A percentile compares a stretch with the other conserved stretches of the same genome.
phyloP scores from a whole-genome alignment of 2,113 vertebrate species.

The Steatornis caripensis region DNA sequence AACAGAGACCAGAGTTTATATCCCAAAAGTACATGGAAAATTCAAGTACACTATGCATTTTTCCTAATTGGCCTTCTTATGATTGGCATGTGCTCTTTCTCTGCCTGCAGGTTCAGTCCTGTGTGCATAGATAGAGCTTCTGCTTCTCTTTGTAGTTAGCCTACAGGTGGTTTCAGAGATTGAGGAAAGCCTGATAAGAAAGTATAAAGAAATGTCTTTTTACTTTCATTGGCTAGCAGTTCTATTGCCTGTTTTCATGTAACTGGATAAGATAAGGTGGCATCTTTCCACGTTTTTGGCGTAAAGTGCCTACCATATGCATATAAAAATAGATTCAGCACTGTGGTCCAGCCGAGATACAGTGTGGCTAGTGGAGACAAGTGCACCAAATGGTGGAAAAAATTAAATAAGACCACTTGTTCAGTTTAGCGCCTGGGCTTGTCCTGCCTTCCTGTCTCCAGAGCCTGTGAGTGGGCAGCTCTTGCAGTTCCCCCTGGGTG shows the following conservation, averaged over 20 bases:
- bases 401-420: background rate
- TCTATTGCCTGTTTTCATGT: background rate
- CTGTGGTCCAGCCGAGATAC: background rate
- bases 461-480: background rate
- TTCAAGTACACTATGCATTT: background rate
- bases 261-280: background rate
- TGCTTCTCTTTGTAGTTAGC: background rate
- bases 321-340: background rate
- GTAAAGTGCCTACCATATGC: background rate
- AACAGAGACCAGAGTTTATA: background rate
- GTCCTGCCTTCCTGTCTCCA: background rate
- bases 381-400: background rate
- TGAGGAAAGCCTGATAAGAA: background rate
- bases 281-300: background rate
- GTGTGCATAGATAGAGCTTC: background rate
- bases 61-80: background rate
- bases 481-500: background rate
- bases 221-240: background rate
- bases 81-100: background rate
- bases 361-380: background rate
- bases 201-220: background rate
- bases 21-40: background rate
- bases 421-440: accelerated
- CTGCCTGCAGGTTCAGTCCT: background rate
- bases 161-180: background rate